Evolutionary conservation across 1,140 invertebrate genomes (phyloP).

Genomic region (Zeugodacus cucurbitae): DNA sequence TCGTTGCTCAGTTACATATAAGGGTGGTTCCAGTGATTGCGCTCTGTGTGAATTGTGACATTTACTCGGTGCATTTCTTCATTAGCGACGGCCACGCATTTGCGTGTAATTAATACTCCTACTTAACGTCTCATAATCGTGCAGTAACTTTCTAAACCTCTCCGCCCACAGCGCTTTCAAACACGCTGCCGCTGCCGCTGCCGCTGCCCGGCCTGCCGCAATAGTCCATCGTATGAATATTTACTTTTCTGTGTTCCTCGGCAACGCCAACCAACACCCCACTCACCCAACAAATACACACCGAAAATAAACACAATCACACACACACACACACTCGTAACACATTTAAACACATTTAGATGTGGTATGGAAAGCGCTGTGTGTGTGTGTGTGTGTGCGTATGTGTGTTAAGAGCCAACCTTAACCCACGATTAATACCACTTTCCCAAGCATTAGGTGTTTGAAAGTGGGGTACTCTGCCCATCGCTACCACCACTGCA

Average conservation of each 20-base stretch:
- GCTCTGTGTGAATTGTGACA: not conserved
- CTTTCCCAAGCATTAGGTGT: not conserved
- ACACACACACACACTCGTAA: too few species aligned
- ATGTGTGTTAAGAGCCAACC: not conserved
- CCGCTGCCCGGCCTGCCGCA: not conserved
- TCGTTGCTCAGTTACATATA: not conserved
- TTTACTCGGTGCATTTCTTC: not conserved
- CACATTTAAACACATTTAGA: not conserved
- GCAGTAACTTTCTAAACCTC: not conserved
- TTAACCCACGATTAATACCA: conserved; percentile 17
- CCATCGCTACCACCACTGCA: not conserved
- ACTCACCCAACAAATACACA: conserved; percentile 4
- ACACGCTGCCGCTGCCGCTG: not conserved
- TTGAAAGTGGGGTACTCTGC: not conserved
- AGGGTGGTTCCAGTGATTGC: not conserved
- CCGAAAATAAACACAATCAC: not conserved
- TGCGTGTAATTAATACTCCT: conserved; percentile 16
- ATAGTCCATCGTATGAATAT: not conserved
- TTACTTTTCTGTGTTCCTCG: not conserved
- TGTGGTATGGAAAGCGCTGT: not conserved
- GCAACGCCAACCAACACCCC: not conserved
- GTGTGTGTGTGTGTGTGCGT: not conserved
- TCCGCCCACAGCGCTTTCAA: not conserved
- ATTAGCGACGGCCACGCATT: not conserved
- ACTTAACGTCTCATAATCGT: not conserved